Evolutionary conservation across 2,888 invertebrate genomes (phyloP).

Genomic region (Fragum whitleyi): DNA sequence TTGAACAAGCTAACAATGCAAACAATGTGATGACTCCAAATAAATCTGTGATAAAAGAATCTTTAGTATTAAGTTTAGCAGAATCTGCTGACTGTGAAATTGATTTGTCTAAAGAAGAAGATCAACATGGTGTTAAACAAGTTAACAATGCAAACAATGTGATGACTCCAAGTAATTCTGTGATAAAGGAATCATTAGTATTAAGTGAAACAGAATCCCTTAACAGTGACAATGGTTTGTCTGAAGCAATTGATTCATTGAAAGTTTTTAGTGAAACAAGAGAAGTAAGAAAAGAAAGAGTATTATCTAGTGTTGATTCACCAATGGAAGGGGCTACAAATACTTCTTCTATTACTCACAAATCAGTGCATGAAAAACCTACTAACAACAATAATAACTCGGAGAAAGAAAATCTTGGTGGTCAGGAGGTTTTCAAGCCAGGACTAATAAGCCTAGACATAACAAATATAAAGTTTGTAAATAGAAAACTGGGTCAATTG

Average conservation of each 20-base stretch:
- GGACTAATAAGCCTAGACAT: constrained; percentile 58
- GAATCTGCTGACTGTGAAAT: background rate
- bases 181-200: background rate
- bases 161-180: background rate
- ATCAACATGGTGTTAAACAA: background rate
- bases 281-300: background rate
- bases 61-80: no score
- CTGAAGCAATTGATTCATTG: background rate
- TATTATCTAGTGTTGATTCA: background rate
- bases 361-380: background rate
- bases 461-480: constrained; percentile 51
- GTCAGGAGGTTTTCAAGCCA: constrained; percentile 35
- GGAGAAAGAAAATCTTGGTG: background rate
- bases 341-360: background rate
- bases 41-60: background rate
- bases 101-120: background rate
- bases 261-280: background rate
- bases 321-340: background rate
- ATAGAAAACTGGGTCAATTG: constrained; percentile 47
- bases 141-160: background rate
- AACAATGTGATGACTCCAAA: background rate
- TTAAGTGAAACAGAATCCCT: background rate
- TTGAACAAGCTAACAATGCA: background rate
- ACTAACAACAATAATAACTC: background rate
- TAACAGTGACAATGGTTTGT: background rate